Base-by-base conservation (phyloP, 2,888 invertebrate genomes). In the Phortica magna region DNA sequence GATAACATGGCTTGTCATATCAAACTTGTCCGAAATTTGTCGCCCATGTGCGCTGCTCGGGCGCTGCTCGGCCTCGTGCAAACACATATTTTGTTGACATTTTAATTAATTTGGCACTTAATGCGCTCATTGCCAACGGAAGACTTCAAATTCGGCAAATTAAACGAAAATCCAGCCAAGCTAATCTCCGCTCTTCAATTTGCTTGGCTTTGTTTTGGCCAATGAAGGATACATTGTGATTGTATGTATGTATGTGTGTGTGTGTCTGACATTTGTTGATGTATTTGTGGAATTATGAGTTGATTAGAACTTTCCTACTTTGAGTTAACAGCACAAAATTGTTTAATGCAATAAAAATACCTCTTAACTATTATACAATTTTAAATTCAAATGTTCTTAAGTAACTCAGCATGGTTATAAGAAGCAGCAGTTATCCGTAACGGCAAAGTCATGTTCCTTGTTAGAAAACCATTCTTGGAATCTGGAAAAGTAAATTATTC, bases 61-160 rank as follows among this genome's bases (percentile, higher is more conserved):
- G n/a, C n/a, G 39, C 70, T 53, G 70, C 42, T 4, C 5, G 31
- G 31, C 31, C 31, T 31, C 31, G 31, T 31, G 48, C 43, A 68
- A 68, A 68, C 87, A 87, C 87, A 87, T 85, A 88, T 87, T 87
- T 87, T 83, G 86, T 87, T 87, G 87, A 88, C 87, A 88, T 87
- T 88, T 87, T 87, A 87, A 87, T 87, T 87, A 87, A 87, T 87
- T 87, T 86, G 88, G 86, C 89, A 87, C 88, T 88, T 88, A 83
- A 78, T 78, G 81, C 80, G 74, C 77, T 77, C 53, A 77, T 76
- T 83, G 55, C 72, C 73, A 55, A 67, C 17, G 4, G 9, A 19
- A 10, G 78, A 53, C 39, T 74, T 73, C 78, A 77, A 42, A 68
- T 43, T 68, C 43, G 39, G 42, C 43, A 68, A 68, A 43, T 68